Conservation (phyloP, 92 coral and sea anemone species). For the Scolanthus callimorphus region DNA sequence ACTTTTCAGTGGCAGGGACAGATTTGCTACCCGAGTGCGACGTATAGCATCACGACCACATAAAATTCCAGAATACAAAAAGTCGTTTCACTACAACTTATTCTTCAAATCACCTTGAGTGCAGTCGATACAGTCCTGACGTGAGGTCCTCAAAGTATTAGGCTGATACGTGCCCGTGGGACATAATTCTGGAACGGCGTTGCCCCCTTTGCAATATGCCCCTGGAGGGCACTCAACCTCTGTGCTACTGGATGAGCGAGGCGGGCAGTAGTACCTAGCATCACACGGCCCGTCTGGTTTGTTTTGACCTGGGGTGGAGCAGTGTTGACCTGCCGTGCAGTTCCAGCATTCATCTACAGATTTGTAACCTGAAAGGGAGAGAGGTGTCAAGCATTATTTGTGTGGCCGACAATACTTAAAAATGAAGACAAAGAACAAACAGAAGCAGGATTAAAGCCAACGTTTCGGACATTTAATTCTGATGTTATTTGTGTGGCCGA, state of each 20-base stretch:
- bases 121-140: constrained; percentile 63
- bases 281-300: constrained; percentile 78
- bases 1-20: too few relatives aligned
- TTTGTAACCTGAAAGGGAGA: constrained; percentile 57
- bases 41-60: too few relatives aligned
- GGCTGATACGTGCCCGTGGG: constrained; percentile 85
- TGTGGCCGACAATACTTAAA: too few relatives aligned
- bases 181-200: constrained; percentile 67
- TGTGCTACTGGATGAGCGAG: constrained; percentile 59
- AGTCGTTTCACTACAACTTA: too few relatives aligned
- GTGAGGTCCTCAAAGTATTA: constrained; percentile 34
- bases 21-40: too few relatives aligned
- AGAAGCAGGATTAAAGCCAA: too few relatives aligned
- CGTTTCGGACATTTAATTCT: too few relatives aligned
- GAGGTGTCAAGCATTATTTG: too few relatives aligned
- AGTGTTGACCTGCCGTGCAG: constrained; percentile 92
- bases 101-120: constrained; percentile 75
- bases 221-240: constrained; percentile 76
- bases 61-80: too few relatives aligned
- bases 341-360: constrained; percentile 83
- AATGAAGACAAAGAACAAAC: too few relatives aligned
- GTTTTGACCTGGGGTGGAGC: constrained; percentile 69
- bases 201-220: constrained; percentile 72
- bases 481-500: too few relatives aligned
- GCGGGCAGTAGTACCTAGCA: constrained; percentile 91